phyloP scores from a whole-genome alignment of 2,113 vertebrate genomes.

The Apaloderma vittatum region DNA sequence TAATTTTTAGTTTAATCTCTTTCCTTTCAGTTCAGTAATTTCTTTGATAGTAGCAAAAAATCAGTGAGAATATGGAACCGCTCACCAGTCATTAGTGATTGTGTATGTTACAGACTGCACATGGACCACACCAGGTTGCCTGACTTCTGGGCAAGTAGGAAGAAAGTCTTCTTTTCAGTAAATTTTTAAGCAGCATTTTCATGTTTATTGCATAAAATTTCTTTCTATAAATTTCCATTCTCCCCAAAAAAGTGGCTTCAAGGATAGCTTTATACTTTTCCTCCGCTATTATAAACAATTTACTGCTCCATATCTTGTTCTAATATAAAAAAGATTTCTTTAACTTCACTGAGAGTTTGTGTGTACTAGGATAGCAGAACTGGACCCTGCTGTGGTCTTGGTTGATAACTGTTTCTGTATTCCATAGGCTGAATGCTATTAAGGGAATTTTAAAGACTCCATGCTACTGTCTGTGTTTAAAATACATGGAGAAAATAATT shows the following conservation, averaged over 20 bases:
- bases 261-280: not conserved
- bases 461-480: not conserved
- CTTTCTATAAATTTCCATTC: not conserved
- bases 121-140: not conserved
- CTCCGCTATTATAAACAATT: not conserved
- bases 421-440: not conserved
- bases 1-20: slow-evolving; percentile 87
- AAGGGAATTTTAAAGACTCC: not conserved
- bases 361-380: not conserved
- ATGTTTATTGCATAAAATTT: not conserved
- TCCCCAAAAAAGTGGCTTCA: not conserved
- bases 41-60: slow-evolving; percentile 76
- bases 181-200: not conserved
- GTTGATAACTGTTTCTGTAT: not conserved
- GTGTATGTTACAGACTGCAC: not conserved
- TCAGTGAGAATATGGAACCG: slow-evolving; percentile 68
- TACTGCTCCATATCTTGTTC: not conserved
- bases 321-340: not conserved
- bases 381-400: not conserved
- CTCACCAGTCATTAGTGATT: slow-evolving; percentile 54
- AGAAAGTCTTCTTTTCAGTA: not conserved
- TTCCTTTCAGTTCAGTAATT: slow-evolving; percentile 81
- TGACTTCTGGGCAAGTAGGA: not conserved
- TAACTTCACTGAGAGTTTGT: not conserved
- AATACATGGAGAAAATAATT: not conserved